Percentiles rank a stretch among this genome's conserved stretches.
Evolutionary conservation across 2,888 invertebrate species (phyloP).

Genomic region (Gastrophysa polygoni): DNA sequence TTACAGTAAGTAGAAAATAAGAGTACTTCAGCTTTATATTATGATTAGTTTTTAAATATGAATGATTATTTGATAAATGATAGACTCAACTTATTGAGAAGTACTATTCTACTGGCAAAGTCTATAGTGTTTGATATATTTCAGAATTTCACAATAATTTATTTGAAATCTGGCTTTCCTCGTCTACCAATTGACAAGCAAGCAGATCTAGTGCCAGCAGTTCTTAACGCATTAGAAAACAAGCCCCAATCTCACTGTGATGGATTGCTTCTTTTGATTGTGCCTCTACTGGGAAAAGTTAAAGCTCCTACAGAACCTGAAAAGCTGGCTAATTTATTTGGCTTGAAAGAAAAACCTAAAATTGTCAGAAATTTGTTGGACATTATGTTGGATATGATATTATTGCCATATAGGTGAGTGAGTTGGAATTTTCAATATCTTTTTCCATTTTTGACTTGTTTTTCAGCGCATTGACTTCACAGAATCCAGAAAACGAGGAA

Average conservation of each 20-base stretch:
- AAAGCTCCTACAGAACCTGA: conserved; percentile 68
- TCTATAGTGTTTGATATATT: too few species aligned
- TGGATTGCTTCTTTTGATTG: conserved; percentile 79
- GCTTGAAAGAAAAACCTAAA: conserved; percentile 75
- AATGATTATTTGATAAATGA: too few species aligned
- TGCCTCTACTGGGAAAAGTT: conserved; percentile 79
- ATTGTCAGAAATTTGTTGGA: conserved; percentile 72
- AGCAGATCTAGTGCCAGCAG: conserved; percentile 72
- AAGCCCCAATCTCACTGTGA: conserved; percentile 86
- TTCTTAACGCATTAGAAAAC: conserved; percentile 78
- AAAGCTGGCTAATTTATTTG: conserved; percentile 68
- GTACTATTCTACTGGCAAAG: too few species aligned
- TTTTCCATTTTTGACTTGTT: neutral
- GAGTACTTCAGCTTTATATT: too few species aligned
- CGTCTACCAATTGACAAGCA: conserved; percentile 78
- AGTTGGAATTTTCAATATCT: neutral
- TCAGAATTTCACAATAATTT: conserved; percentile 92
- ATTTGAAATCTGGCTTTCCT: conserved; percentile 91
- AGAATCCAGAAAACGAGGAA: conserved; percentile 40
- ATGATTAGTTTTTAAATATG: too few species aligned
- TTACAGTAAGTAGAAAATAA: conserved; percentile 72
- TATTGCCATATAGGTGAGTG: conserved; percentile 82
- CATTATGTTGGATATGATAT: conserved; percentile 80
- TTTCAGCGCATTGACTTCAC: conserved; percentile 51
- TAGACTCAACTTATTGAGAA: too few species aligned